Evolutionary conservation across 2,888 invertebrate genomes (phyloP), one percentile per base, ranked within the genome.

Genomic region (Cremastinae sp.): DNA sequence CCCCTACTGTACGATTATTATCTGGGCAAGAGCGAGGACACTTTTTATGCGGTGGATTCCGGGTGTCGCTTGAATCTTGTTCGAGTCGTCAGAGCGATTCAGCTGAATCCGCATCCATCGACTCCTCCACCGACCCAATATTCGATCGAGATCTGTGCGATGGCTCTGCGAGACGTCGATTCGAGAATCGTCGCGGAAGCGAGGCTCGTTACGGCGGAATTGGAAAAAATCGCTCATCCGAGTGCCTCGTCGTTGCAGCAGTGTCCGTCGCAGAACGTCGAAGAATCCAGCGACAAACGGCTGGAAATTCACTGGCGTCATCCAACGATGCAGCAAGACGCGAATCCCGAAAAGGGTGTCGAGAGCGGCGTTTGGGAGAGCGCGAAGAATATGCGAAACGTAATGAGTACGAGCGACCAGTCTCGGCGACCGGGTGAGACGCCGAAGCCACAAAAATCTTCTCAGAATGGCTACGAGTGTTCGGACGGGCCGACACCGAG

Each of bases 141-240:
- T 77, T 83, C 82, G n/a, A 73, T 87, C 18, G 81, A 86, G 78
- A 82, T 89, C 73, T 88, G 85, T 47, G 81, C 83, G 12, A 75
- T 85, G 79, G 88, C 87, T 36, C 47, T 83, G 45, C 78, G 79
- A 14, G 89, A 89, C 71, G 22, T n/a, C 9, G 73, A 85, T 75
- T 20, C 74, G 1, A 53, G 68, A 8, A 81, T 89, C 41, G 68
- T 75, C 16, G 74, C 83, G 59, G 87, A 88, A 78, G 86, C 87
- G 1, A 85, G 81, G 62, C 45, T 82, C 4, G 81, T 80, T 5
- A 72, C 85, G 34, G 78, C 83, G 0, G 84, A 86, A 71, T 54
- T 88, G 3, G 86, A 87, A 68, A 87, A 86, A 81, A 84, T 86
- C 28, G 70, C 84, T 5, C 86, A 89, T 80, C 89, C 89, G 16